Percentiles rank a stretch among this genome's conserved stretches.
Conservation (phyloP, 2,797 vertebrate species). For the Scarus forsteni region DNA sequence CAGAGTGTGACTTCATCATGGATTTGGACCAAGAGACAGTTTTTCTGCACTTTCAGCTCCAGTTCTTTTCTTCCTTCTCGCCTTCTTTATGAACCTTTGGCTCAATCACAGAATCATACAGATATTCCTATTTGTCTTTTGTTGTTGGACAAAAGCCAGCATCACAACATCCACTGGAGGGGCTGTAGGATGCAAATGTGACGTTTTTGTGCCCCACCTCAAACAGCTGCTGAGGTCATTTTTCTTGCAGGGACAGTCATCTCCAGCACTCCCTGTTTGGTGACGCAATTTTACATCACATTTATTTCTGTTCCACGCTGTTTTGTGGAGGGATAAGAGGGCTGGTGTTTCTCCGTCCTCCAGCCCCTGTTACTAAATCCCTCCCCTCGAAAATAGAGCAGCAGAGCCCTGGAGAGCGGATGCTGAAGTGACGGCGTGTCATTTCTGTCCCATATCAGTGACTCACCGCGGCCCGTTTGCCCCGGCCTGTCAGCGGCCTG, state of each 20-base stretch:
- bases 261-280: not conserved
- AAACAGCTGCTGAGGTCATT: not conserved
- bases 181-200: not conserved
- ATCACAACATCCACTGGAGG: not conserved
- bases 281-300: constrained; percentile 28
- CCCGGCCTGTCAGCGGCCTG: constrained; percentile 75
- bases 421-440: constrained; percentile 76
- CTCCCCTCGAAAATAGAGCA: constrained; percentile 52
- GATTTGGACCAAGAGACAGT: too few species aligned
- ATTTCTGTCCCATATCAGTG: constrained; percentile 78
- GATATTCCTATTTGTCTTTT: not conserved
- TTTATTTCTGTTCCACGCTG: constrained; percentile 11
- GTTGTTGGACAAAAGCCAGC: not conserved
- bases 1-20: too few species aligned
- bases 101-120: not conserved
- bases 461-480: constrained; percentile 76
- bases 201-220: not conserved
- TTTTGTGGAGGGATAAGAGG: not conserved
- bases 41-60: too few species aligned
- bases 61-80: too few species aligned
- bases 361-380: constrained; percentile 44
- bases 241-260: not conserved
- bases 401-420: constrained; percentile 67
- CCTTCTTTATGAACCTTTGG: not conserved
- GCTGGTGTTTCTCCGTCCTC: not conserved